A percentile compares a stretch with the other conserved stretches of the same genome.
Evolutionary conservation across 2,113 vertebrate species (phyloP).

Genomic region (Perccottus glenii): DNA sequence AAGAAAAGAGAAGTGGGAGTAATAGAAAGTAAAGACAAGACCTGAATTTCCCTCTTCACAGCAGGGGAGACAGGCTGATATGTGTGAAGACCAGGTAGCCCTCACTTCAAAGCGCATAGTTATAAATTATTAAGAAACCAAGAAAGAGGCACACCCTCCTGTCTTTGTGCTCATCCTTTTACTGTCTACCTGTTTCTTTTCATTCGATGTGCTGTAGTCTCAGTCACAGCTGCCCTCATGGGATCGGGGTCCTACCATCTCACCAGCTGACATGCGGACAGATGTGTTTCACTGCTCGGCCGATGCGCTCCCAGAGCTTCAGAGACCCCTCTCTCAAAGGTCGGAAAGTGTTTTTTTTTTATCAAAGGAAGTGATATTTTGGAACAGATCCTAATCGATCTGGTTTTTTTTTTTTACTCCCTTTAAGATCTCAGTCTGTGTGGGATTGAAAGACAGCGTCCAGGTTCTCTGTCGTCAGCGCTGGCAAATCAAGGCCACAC

Average conservation of each 20-base stretch:
- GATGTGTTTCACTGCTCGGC: constrained; percentile 87
- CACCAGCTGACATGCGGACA: constrained; percentile 85
- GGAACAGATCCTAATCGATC: background rate
- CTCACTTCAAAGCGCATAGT: constrained; percentile 52
- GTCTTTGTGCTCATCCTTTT: constrained; percentile 28
- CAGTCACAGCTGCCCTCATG: constrained; percentile 79
- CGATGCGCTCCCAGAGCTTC: constrained; percentile 80
- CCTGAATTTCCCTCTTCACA: background rate
- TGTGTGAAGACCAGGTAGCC: constrained; percentile 36
- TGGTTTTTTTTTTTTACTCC: background rate
- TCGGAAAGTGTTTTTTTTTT: background rate
- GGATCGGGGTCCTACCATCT: constrained; percentile 81
- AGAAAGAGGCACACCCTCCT: constrained; percentile 53
- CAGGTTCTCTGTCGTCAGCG: constrained; percentile 74
- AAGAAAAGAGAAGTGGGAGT: constrained; percentile 10
- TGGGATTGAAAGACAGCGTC: constrained; percentile 79
- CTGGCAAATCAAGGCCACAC: constrained; percentile 69
- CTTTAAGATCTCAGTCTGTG: constrained; percentile 71
- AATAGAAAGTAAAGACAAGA: constrained; percentile 27
- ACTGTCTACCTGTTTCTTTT: constrained; percentile 22
- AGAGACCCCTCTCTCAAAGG: constrained; percentile 81
- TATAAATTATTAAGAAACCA: constrained; percentile 66
- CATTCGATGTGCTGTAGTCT: constrained; percentile 52
- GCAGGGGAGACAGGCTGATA: constrained; percentile 5
- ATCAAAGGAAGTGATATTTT: background rate